phyloP scores from a whole-genome alignment of 2,797 vertebrate genomes.

The Pseudochromis fuscus region DNA sequence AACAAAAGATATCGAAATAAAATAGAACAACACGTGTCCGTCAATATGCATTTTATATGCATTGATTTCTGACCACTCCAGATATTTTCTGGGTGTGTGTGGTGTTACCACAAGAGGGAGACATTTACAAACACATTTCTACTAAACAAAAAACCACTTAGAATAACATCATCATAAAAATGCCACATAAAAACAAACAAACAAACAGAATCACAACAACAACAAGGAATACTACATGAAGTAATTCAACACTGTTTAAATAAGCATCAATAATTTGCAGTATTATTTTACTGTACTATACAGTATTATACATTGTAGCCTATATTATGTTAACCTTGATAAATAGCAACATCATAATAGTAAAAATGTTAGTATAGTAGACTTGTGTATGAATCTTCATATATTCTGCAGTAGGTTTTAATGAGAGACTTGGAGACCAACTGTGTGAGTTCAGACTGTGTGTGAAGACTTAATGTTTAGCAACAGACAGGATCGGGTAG shows the following conservation, averaged over 20 bases:
- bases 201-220: neutral
- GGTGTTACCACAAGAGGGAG: conserved; percentile 72
- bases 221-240: neutral
- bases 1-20: no score
- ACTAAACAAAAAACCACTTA: neutral
- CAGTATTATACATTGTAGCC: neutral
- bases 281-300: neutral
- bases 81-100: neutral
- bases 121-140: conserved; percentile 63
- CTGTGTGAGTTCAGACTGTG: conserved; percentile 54
- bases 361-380: no score
- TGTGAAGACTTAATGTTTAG: conserved; percentile 40
- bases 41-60: no score
- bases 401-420: conserved; percentile 24
- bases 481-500: conserved; percentile 8
- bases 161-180: neutral
- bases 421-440: conserved; percentile 19
- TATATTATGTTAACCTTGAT: no score
- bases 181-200: neutral
- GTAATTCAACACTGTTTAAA: neutral
- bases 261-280: neutral
- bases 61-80: neutral
- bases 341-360: neutral
- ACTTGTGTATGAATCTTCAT: neutral
- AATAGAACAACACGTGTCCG: no score